Evolutionary conservation across 2,888 invertebrate genomes (phyloP), one percentile per base, ranked within the genome.

Genomic region (Leptogaster cylindrica): DNA sequence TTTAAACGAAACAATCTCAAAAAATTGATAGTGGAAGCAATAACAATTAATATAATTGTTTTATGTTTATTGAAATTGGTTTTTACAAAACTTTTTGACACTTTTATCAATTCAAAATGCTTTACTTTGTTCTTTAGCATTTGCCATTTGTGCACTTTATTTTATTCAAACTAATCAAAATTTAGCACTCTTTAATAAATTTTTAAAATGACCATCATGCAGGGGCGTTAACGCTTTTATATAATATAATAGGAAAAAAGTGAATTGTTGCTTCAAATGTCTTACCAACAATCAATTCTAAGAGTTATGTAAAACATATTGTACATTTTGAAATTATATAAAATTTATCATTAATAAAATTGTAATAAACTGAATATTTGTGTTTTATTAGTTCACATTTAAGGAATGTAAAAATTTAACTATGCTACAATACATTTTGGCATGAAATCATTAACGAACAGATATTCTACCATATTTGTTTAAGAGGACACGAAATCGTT

Each of bases 311-410:
- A 23, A 20, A 36, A 55, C 12, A 55, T 20, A 55, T 39, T 55
- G 55, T 55, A 55, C 39, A 55, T 55, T 55, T 52, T 39, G 23
- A 23, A 20, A 55, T 36, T 55, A 31, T 55, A n/a, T 36, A 55
- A 55, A 46, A 39, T 25, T 52, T 18, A 52, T 55, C 39, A 55
- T 23, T 39, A 55, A 55, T 55, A 55, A 55, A 55, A 39, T 31
- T 39, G 8, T 55, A 23, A 23, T 23, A 36, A 55, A 55, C 12
- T 23, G 14, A 23, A 46, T 33, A 39, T 6, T 16, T 33, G 18
- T 1, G 3, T 52, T 52, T 52, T n/a, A 46, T 46, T 46, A 5
- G 10, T 8, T 46, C 16, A 20, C n/a, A n/a, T n/a, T n/a, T n/a
- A n/a, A n/a, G n/a, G n/a, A n/a, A n/a, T n/a, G n/a, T n/a, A n/a